Conservation (phyloP, 2,113 vertebrate genomes). For the Serilophus lunatus region DNA sequence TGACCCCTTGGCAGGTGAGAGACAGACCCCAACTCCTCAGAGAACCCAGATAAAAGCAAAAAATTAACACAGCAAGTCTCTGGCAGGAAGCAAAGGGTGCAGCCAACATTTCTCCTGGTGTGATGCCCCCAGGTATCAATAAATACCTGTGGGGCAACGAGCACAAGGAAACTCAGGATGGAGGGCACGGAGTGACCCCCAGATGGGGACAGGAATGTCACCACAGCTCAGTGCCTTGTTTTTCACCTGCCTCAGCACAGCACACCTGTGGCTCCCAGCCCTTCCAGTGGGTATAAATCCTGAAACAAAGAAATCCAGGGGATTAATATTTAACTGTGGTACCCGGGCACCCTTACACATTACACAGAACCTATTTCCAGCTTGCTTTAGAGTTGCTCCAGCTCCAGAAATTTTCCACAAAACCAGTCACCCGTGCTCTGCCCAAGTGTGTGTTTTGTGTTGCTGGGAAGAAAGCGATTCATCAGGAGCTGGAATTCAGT, state of each 20-base stretch:
- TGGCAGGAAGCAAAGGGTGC: background rate
- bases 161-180: background rate
- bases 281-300: background rate
- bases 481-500: constrained; percentile 22
- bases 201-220: background rate
- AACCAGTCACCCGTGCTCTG: background rate
- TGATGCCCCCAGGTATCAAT: background rate
- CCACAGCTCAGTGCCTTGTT: background rate
- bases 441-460: background rate
- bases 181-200: background rate
- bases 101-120: accelerated
- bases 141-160: background rate
- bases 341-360: background rate
- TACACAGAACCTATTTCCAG: background rate
- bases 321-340: constrained; percentile 16
- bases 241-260: background rate
- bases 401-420: background rate
- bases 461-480: background rate
- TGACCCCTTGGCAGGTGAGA: accelerated
- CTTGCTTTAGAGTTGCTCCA: background rate
- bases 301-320: background rate
- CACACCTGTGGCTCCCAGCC: background rate
- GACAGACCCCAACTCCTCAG: accelerated
- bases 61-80: background rate
- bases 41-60: background rate